These are phyloP conservation scores for Gastrophysa polygoni DNA, from an alignment of 2,888 invertebrate species.

Conservation along the genomic window DNA sequence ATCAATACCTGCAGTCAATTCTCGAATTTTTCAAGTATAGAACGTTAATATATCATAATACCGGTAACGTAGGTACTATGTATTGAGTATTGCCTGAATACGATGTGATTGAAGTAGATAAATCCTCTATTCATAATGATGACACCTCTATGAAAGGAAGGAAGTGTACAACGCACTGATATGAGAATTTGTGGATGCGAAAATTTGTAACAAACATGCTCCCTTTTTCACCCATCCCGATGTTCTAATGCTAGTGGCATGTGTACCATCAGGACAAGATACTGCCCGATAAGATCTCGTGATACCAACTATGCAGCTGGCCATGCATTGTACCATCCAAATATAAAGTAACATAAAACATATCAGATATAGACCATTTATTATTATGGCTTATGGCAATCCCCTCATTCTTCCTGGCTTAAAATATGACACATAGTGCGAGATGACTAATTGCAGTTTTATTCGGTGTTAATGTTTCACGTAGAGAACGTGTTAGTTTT, in stretches of 20 bases:
- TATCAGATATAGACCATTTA: conserved; percentile 49
- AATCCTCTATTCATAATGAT: no score
- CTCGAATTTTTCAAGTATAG: no score
- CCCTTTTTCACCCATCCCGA: neutral
- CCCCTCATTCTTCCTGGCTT: conserved; percentile 24
- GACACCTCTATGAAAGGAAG: no score
- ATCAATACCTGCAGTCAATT: no score
- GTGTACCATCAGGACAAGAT: conserved; percentile 54
- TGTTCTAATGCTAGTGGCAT: conserved; percentile 47
- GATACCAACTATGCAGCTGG: conserved; percentile 53
- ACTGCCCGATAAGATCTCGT: conserved; percentile 50
- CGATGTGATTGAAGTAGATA: no score
- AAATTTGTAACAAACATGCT: neutral
- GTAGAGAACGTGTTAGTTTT: conserved; percentile 45
- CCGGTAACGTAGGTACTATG: no score
- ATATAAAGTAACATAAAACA: conserved; percentile 55
- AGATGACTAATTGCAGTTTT: conserved; percentile 45
- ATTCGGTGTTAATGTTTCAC: conserved; percentile 40
- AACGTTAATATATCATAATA: no score
- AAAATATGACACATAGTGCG: conserved; percentile 34
- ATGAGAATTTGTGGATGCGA: no score
- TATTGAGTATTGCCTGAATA: no score
- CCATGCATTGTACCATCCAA: conserved; percentile 49
- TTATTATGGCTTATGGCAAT: conserved; percentile 35
- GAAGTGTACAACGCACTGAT: no score